Evolutionary conservation across 2,888 invertebrate species (phyloP).

Genomic region (Andrena marginata): DNA sequence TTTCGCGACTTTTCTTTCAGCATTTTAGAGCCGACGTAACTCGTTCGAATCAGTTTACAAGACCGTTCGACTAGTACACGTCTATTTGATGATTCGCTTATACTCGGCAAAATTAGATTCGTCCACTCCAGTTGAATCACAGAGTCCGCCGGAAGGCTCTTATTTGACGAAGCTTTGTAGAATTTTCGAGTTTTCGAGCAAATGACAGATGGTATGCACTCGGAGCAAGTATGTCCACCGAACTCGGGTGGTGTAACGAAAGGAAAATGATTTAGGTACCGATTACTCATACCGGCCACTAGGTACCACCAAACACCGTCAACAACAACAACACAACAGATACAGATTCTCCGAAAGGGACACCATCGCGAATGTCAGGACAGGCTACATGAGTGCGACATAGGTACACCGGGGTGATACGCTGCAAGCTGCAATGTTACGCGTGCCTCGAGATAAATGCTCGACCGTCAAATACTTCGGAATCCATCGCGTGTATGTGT

Average conservation of each 20-base stretch:
- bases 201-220: too few species aligned
- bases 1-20: slow-evolving; percentile 31
- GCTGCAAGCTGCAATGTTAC: slow-evolving; percentile 4
- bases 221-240: slow-evolving; percentile 1
- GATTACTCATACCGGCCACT: background rate
- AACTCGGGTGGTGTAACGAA: slow-evolving; percentile 19
- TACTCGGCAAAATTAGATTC: slow-evolving; percentile 57
- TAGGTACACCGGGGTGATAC: slow-evolving; percentile 1
- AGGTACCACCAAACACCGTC: too few species aligned
- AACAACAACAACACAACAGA: background rate
- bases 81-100: slow-evolving; percentile 39
- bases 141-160: background rate
- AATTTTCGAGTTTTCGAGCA: too few species aligned
- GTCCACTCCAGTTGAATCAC: background rate
- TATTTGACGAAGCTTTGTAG: background rate
- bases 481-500: slow-evolving; percentile 13
- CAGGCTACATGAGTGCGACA: background rate
- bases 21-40: slow-evolving; percentile 41
- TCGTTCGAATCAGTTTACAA: slow-evolving; percentile 57
- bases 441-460: slow-evolving; percentile 44
- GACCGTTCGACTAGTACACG: slow-evolving; percentile 30
- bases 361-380: background rate
- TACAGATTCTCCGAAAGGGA: slow-evolving; percentile 13
- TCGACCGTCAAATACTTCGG: slow-evolving; percentile 44
- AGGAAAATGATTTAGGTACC: slow-evolving; percentile 29